Conservation (phyloP, 2,797 vertebrate species). For the Argya squamiceps region DNA sequence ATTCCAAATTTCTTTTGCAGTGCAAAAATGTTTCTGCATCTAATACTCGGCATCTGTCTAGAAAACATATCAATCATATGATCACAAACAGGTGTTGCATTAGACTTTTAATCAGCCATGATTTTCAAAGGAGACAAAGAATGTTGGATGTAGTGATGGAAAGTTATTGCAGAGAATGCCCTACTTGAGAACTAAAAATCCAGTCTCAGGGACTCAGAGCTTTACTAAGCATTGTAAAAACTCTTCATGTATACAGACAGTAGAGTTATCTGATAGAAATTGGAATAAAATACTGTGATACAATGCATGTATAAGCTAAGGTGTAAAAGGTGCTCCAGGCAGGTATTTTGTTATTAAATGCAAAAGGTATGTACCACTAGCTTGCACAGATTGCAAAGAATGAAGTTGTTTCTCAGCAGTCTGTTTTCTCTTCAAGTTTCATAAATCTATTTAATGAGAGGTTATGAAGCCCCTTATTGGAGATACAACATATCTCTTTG, state of each 20-base stretch:
- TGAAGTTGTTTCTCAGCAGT: neutral
- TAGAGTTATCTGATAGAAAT: slow-evolving; percentile 11
- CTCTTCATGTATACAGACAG: neutral
- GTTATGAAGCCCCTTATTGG: neutral
- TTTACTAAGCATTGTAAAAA: slow-evolving; percentile 28
- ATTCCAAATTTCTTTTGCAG: neutral
- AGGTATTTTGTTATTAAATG: neutral
- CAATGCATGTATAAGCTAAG: neutral
- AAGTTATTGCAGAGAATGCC: slow-evolving; percentile 68
- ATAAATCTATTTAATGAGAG: neutral
- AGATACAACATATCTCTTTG: neutral
- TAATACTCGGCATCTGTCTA: slow-evolving; percentile 68
- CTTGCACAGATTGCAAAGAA: neutral
- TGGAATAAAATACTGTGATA: neutral
- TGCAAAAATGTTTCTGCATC: slow-evolving; percentile 48
- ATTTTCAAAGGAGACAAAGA: slow-evolving; percentile 71
- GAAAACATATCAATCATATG: slow-evolving; percentile 72
- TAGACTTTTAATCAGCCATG: slow-evolving; percentile 68
- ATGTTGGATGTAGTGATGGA: slow-evolving; percentile 66
- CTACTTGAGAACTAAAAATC: slow-evolving; percentile 27
- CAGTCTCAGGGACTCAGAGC: slow-evolving; percentile 30
- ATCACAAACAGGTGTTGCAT: slow-evolving; percentile 75
- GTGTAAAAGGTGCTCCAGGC: neutral
- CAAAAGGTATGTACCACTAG: neutral
- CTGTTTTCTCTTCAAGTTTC: neutral